Conservation (phyloP, 2,797 vertebrate species). For the Lacerta viridis region DNA sequence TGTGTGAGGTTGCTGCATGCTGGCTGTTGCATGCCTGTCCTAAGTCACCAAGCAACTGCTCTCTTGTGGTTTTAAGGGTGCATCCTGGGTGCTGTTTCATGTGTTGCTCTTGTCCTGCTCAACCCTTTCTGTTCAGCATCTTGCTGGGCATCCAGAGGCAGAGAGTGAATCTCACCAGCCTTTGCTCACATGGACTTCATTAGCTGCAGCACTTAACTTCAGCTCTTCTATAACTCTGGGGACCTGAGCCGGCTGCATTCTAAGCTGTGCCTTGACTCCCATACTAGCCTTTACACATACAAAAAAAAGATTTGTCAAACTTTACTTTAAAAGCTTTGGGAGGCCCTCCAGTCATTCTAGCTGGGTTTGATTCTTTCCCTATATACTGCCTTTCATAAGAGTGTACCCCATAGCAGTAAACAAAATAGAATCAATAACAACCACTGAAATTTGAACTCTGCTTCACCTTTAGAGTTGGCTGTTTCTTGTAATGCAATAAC, state of each 20-base stretch:
- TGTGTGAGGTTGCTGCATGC: neutral
- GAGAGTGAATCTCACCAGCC: constrained; percentile 43
- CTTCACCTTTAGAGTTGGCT: constrained; percentile 59
- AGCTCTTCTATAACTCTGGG: constrained; percentile 52
- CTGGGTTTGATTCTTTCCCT: constrained; percentile 58
- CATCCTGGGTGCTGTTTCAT: neutral
- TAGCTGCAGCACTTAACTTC: constrained; percentile 46
- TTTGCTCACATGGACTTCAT: constrained; percentile 47
- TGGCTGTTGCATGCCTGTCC: neutral
- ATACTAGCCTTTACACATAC: constrained; percentile 42
- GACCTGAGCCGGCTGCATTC: constrained; percentile 42
- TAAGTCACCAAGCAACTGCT: constrained; percentile 12
- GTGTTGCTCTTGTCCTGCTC: constrained; percentile 8
- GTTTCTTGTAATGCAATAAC: constrained; percentile 47
- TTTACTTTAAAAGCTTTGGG: constrained; percentile 66
- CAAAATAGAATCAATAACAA: constrained; percentile 71
- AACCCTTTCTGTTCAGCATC: constrained; percentile 37
- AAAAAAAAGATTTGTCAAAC: constrained; percentile 61
- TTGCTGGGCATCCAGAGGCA: constrained; percentile 13
- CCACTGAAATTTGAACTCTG: constrained; percentile 67
- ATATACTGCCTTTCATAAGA: constrained; percentile 47
- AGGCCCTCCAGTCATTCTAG: constrained; percentile 60
- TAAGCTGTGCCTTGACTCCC: constrained; percentile 57
- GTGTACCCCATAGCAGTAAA: constrained; percentile 54
- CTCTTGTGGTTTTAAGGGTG: constrained; percentile 1